phyloP scores from a whole-genome alignment of 2,113 vertebrate species.

The Oreochromis aureus region DNA sequence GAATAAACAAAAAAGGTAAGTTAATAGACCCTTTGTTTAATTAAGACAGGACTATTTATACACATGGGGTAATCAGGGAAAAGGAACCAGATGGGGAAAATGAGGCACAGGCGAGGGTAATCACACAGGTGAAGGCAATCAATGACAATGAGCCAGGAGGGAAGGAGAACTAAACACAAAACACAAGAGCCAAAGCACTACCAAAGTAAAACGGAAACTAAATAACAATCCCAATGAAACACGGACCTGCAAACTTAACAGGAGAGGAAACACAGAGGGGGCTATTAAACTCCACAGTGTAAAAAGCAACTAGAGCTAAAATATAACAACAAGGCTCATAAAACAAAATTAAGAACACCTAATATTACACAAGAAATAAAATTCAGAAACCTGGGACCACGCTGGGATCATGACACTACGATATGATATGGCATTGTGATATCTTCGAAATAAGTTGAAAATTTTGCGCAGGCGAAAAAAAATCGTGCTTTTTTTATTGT shows the following conservation, averaged over 20 bases:
- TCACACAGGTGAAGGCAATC: not conserved
- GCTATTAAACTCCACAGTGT: not conserved
- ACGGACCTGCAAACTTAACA: accelerated
- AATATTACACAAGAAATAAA: not conserved
- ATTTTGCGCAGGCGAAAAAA: not conserved
- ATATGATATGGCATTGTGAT: not conserved
- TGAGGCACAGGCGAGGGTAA: too few species aligned
- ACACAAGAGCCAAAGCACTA: not conserved
- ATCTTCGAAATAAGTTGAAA: not conserved
- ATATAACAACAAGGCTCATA: not conserved
- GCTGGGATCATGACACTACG: not conserved
- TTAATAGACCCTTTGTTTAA: not conserved
- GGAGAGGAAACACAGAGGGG: not conserved
- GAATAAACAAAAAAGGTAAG: not conserved
- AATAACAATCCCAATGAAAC: not conserved
- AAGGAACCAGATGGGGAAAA: too few species aligned
- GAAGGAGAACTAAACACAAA: not conserved
- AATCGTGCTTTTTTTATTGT: not conserved
- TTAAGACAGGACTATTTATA: too few species aligned
- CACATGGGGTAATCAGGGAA: too few species aligned
- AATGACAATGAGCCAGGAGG: not conserved
- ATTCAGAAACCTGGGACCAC: not conserved
- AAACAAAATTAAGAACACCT: not conserved
- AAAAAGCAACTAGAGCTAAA: not conserved
- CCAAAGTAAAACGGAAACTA: not conserved